Evolutionary conservation across 2,113 vertebrate species (phyloP), one percentile per base, ranked within the genome.

Genomic region (Chaetodon auriga): DNA sequence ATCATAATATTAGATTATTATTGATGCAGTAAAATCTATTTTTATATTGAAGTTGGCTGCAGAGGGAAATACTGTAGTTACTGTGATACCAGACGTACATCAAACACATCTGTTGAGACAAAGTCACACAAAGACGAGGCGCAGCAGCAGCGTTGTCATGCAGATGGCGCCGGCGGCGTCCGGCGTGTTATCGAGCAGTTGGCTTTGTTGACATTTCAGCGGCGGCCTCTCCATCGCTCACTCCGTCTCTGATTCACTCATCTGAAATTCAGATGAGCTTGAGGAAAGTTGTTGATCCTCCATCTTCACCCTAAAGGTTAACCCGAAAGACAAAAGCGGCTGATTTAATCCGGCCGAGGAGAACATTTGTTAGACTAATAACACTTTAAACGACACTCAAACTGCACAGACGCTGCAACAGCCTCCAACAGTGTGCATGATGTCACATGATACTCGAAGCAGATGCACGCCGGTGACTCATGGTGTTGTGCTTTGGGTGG

Each of bases 181-280:
- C n/a, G 36, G 21, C 53, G 3, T 69, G 53, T 82, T 65, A 80
- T 75, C 1, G 84, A 90, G 87, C 93, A 94, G 89, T 87, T 91
- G 90, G 90, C 89, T 86, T 81, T 68, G 88, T 78, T 93, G 92
- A 93, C 94, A 93, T 93, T 94, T 92, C 51, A 55, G 65, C 15
- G 75, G 23, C 38, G 60, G 53, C 45, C 63, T 78, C 84, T 88
- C 78, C 79, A 72, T 92, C 81, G 90, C 84, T 78, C 89, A 82
- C 81, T 85, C 81, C 25, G 78, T 62, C 68, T 88, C 86, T 94
- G 94, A 95, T 75, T 94, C 93, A 93, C 86, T 89, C 82, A 91
- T 92, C 88, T 90, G 69, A 91, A 93, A 91, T 90, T 80, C 65
- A 93, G 90, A 93, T 90, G 79, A 92, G 82, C 66, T 68, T 30